Evolutionary conservation across 2,888 invertebrate species (phyloP).

Genomic region (Hololepta plana): DNA sequence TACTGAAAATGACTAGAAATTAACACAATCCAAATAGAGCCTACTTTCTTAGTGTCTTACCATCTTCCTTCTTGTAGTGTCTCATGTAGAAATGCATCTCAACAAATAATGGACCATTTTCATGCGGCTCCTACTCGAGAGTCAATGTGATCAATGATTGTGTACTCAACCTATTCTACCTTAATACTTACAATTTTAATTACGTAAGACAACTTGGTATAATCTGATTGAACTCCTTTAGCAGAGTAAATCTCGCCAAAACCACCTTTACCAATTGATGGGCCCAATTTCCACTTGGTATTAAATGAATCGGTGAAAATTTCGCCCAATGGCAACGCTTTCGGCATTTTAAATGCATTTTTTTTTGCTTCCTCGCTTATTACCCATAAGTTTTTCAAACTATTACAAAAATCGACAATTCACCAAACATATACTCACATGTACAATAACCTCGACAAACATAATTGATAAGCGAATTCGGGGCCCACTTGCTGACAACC

Average conservation of each 20-base stretch:
- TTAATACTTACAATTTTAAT: constrained; percentile 61
- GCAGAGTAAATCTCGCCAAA: constrained; percentile 90
- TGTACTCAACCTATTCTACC: too few relatives aligned
- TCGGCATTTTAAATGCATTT: constrained; percentile 42
- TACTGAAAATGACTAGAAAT: constrained; percentile 24
- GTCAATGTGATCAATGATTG: too few relatives aligned
- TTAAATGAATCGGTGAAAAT: constrained; percentile 58
- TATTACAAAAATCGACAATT: too few relatives aligned
- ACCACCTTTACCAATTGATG: constrained; percentile 78
- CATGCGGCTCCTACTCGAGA: constrained; percentile 70
- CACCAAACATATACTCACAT: too few relatives aligned
- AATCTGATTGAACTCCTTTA: constrained; percentile 38
- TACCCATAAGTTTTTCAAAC: too few relatives aligned
- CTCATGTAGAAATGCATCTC: constrained; percentile 83
- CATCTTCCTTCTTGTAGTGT: constrained; percentile 50
- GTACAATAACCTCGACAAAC: too few relatives aligned
- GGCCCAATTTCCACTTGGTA: constrained; percentile 67
- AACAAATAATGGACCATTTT: constrained; percentile 86
- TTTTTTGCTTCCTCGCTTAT: too few relatives aligned
- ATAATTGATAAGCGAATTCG: too few relatives aligned
- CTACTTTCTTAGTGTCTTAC: too few relatives aligned
- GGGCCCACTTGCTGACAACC: too few relatives aligned
- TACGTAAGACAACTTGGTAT: constrained; percentile 53
- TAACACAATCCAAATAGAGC: too few relatives aligned
- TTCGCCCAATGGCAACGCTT: constrained; percentile 56